These are phyloP conservation scores for Pseudococcus jackbeardsleyi DNA, from an alignment of 2,888 invertebrate species.

Conservation along the genomic window DNA sequence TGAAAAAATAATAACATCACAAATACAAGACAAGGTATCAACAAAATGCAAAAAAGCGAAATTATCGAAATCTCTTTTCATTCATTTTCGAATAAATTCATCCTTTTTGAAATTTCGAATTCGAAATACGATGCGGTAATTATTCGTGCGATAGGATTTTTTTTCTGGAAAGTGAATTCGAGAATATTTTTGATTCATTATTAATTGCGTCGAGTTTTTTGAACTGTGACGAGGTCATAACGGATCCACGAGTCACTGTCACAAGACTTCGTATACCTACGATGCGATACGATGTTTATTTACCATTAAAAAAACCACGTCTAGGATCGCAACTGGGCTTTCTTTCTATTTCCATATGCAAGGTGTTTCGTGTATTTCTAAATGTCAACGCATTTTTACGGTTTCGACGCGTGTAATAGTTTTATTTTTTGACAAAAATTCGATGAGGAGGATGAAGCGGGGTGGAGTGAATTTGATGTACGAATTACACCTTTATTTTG, in stretches of 20 bases:
- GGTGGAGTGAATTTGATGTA: neutral
- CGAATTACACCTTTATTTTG: neutral
- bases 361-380: neutral
- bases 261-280: neutral
- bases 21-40: neutral
- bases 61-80: neutral
- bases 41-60: neutral
- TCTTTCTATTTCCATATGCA: neutral
- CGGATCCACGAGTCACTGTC: slow-evolving; percentile 25
- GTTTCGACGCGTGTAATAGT: neutral
- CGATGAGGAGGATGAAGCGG: neutral
- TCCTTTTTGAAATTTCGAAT: neutral
- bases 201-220: slow-evolving; percentile 6
- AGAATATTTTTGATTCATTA: neutral
- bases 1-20: no score
- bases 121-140: neutral
- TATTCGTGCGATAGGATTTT: neutral
- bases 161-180: neutral
- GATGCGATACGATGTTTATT: neutral
- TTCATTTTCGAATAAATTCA: no score
- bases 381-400: neutral
- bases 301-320: neutral
- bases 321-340: neutral
- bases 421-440: neutral
- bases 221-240: slow-evolving; percentile 36